Conservation (phyloP, 2,888 invertebrate species). For the Xanthia togata region DNA sequence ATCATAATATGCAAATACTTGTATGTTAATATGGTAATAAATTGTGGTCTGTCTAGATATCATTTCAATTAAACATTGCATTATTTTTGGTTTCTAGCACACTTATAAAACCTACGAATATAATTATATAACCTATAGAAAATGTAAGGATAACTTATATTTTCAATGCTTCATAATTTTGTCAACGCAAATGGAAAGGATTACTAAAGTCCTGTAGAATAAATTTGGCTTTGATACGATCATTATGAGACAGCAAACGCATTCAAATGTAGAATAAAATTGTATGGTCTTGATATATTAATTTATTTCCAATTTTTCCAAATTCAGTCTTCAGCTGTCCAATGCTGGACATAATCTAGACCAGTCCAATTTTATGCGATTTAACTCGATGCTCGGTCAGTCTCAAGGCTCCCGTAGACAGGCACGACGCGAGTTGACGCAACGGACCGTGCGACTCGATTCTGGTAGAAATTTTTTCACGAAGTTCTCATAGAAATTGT, state of each 20-base stretch:
- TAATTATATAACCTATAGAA: too few species aligned
- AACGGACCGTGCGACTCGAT: too few species aligned
- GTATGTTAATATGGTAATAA: slow-evolving; percentile 40
- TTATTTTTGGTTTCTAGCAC: slow-evolving; percentile 29
- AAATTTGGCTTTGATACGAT: not conserved
- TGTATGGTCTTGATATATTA: not conserved
- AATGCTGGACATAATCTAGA: not conserved
- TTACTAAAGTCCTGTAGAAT: not conserved
- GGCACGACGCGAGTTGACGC: too few species aligned
- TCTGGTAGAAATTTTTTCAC: too few species aligned
- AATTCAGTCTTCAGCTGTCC: not conserved
- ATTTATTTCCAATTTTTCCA: not conserved
- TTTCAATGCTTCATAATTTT: not conserved
- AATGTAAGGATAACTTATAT: too few species aligned
- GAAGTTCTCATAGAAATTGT: too few species aligned
- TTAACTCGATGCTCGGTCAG: too few species aligned
- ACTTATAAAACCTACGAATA: not conserved
- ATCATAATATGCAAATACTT: slow-evolving; percentile 43
- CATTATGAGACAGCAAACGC: not conserved
- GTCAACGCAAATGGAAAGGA: not conserved
- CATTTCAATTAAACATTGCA: slow-evolving; percentile 25
- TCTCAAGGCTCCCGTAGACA: too few species aligned
- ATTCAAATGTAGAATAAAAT: not conserved
- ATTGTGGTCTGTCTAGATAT: slow-evolving; percentile 41
- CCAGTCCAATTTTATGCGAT: too few species aligned